Evolutionary conservation across 2,113 vertebrate species (phyloP).

Genomic region (Falcunculus frontatus): DNA sequence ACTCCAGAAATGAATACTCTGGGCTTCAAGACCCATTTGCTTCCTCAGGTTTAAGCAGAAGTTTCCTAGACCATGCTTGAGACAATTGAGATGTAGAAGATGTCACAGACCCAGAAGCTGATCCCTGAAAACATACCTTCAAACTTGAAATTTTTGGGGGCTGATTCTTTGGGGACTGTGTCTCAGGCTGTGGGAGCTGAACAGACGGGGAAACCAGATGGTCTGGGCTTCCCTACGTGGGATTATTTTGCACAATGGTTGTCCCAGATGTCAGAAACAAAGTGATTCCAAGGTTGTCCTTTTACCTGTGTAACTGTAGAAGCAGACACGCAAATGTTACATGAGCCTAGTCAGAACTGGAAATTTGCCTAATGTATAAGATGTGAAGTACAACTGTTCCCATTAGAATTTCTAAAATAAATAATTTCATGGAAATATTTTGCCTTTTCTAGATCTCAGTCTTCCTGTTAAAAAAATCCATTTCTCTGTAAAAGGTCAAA

Average conservation of each 20-base stretch:
- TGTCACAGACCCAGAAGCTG: not conserved
- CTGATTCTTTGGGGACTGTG: not conserved
- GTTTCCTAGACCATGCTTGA: not conserved
- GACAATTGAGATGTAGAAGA: not conserved
- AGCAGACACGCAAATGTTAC: rapidly evolving
- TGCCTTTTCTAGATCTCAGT: not conserved
- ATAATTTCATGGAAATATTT: not conserved
- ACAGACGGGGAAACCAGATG: not conserved
- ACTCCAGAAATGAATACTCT: not conserved
- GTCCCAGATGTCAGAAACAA: not conserved
- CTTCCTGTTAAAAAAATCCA: not conserved
- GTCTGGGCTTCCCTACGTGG: not conserved
- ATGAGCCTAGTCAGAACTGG: not conserved
- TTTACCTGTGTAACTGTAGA: not conserved
- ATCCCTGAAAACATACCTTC: not conserved
- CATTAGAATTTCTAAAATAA: not conserved
- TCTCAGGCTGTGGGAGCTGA: not conserved
- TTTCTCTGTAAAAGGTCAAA: not conserved
- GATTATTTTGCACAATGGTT: not conserved
- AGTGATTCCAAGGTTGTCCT: not conserved
- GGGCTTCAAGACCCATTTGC: not conserved
- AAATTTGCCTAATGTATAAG: not conserved
- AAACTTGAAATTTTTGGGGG: not conserved
- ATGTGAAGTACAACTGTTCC: not conserved
- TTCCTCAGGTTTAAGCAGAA: not conserved